Evolutionary conservation across 1,140 invertebrate genomes (phyloP), one percentile per base, ranked within the genome.

Genomic region (Nylanderia fulva): DNA sequence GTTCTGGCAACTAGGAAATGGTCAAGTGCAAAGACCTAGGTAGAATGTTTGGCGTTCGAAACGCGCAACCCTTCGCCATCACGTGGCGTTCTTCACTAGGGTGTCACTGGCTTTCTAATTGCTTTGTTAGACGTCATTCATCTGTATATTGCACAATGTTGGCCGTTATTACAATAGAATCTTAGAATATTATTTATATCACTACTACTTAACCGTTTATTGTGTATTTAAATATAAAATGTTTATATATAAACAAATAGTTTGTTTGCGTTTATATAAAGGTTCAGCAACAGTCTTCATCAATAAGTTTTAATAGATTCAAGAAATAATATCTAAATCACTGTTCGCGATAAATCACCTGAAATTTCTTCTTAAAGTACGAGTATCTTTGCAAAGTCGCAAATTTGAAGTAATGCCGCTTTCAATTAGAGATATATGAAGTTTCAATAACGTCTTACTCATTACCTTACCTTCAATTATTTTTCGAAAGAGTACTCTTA

Each of bases 11-110:
- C 89, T 90, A 91, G 90, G 91, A 91, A 92, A 86, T 91, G 91
- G 91, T 92, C 92, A 91, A 91, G 93, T 89, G 91, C 93, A 94
- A 94, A 93, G 91, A 93, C 93, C 92, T 85, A 88, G 85, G 85
- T 63, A 89, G 91, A 93, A 94, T 92, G 90, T 75, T 61, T 77
- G 88, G 85, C 90, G 88, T 86, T 85, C 89, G 86, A 85, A 39
- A 87, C 74, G 74, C 58, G 86, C 88, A 87, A 92, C 88, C 91
- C 88, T 92, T 93, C 48, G 64, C 74, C 39, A 39, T 36, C 24
- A 8, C 48, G 72, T 52, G n/a, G 48, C 45, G 7, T 24, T 76
- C 48, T 56, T 27, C 8, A 21, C 69, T 8, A n/a, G 21, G 60
- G 18, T 74, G 24, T 84, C 82, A 33, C 33, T 75, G 56, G 66